Conservation (phyloP, 1,140 invertebrate genomes). For the Amphibalanus amphitrite region DNA sequence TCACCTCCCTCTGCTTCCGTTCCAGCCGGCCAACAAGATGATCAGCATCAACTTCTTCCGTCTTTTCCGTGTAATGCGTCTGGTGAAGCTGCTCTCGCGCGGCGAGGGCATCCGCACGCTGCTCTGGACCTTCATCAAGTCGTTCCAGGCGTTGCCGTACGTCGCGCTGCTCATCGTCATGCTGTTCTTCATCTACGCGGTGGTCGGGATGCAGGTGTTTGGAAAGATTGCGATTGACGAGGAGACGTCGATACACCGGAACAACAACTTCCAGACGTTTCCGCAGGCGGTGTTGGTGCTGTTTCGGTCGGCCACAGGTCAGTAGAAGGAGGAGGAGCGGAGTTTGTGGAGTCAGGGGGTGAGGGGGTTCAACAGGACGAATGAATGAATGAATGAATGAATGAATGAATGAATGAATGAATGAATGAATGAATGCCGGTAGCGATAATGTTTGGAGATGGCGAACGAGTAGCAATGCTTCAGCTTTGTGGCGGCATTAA, state of each 20-base stretch:
- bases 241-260: constrained; percentile 68
- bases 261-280: constrained; percentile 99
- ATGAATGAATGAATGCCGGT: too few relatives aligned
- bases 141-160: constrained; percentile 99
- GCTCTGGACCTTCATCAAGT: constrained; percentile 99
- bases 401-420: too few relatives aligned
- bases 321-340: constrained; percentile 8
- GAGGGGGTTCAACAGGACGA: too few relatives aligned
- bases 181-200: constrained; percentile 99
- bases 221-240: constrained; percentile 78
- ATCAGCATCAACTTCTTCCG: constrained; percentile 99
- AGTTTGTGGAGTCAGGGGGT: too few relatives aligned
- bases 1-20: constrained; percentile 8
- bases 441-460: too few relatives aligned
- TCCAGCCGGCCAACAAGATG: constrained; percentile 61
- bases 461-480: too few relatives aligned
- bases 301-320: constrained; percentile 84
- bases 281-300: constrained; percentile 91
- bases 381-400: too few relatives aligned
- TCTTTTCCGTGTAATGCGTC: constrained; percentile 93
- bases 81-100: constrained; percentile 92
- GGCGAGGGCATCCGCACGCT: constrained; percentile 96
- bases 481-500: too few relatives aligned
- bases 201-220: constrained; percentile 99
- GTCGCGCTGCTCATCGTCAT: constrained; percentile 96